Conservation (phyloP, 2,113 vertebrate species). For the Anolis carolinensis region DNA sequence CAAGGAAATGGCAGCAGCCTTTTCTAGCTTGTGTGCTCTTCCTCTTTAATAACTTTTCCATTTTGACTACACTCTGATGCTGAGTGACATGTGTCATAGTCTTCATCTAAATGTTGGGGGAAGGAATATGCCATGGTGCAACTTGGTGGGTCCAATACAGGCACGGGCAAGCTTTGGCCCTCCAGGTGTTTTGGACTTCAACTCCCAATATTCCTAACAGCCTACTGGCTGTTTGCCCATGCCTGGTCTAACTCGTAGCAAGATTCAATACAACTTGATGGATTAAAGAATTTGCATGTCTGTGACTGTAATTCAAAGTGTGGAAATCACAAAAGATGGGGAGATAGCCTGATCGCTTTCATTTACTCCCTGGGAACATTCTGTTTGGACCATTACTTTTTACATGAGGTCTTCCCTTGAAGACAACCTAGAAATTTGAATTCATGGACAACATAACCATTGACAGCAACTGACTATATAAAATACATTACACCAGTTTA, state of each 20-base stretch:
- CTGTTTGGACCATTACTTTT: background rate
- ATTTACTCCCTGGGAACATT: background rate
- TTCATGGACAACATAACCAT: background rate
- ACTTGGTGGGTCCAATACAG: background rate
- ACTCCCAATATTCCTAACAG: no score
- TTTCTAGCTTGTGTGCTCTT: no score
- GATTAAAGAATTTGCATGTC: background rate
- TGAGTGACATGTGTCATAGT: no score
- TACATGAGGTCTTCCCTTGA: background rate
- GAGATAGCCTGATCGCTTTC: background rate
- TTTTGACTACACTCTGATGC: no score
- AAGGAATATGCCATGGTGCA: no score
- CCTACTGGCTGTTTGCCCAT: no score
- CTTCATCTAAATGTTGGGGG: no score
- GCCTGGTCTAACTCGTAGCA: background rate
- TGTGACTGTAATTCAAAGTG: background rate
- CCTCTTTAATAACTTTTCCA: no score
- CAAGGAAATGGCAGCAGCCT: no score
- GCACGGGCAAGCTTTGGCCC: no score
- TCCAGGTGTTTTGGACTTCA: no score
- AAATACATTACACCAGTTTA: background rate
- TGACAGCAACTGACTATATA: background rate
- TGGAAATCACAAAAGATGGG: background rate
- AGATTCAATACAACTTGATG: background rate
- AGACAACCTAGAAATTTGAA: background rate